Conservation (phyloP, 2,113 vertebrate genomes). For the Octodon degus region DNA sequence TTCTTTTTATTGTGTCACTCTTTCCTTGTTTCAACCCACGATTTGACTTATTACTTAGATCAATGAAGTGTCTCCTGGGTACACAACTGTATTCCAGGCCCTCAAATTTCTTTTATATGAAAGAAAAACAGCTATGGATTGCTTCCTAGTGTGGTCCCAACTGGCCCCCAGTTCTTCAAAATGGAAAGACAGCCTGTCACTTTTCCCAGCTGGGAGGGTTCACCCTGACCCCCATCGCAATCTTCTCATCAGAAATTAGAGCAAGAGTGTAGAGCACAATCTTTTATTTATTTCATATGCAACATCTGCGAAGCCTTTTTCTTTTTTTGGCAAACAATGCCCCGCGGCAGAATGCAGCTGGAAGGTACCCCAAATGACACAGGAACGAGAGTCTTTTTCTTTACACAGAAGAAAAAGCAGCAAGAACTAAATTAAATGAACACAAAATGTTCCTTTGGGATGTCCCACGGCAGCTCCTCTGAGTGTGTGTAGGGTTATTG, state of each 20-base stretch:
- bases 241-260: neutral
- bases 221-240: neutral
- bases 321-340: constrained; percentile 44
- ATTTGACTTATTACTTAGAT: neutral
- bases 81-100: neutral
- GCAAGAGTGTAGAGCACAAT: neutral
- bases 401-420: constrained; percentile 45
- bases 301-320: constrained; percentile 55
- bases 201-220: neutral
- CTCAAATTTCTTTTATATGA: neutral
- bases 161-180: neutral
- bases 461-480: neutral
- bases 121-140: neutral
- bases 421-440: constrained; percentile 65
- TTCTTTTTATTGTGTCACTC: neutral
- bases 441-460: constrained; percentile 75
- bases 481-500: neutral
- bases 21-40: neutral
- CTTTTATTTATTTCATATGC: constrained; percentile 17
- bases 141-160: neutral
- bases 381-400: neutral
- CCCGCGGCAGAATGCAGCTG: constrained; percentile 41
- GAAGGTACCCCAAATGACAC: constrained; percentile 44
- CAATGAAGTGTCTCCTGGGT: neutral
- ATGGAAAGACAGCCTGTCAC: neutral